Base-by-base conservation (phyloP, 2,113 vertebrate species). In the Pantherophis guttatus region DNA sequence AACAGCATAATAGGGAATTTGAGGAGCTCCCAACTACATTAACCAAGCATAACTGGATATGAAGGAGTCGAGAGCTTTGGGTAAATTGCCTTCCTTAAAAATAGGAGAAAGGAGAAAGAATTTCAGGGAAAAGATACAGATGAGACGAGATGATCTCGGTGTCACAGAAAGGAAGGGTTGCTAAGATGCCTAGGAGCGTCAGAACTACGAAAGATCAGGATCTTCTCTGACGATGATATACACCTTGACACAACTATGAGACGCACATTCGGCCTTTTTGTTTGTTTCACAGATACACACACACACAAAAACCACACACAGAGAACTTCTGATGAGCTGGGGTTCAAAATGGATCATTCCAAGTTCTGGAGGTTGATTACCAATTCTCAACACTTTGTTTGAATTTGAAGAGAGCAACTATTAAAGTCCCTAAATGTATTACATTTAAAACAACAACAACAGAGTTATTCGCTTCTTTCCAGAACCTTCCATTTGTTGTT, bases 1-100 rank as follows among this genome's bases (percentile, higher is more conserved):
- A 95, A 96, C 90, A 95, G 95, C 65, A 94, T 96, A 96, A 97
- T 96, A 96, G 94, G 97, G 95, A 97, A 97, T 97, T 97, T 97
- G 94, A 96, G 95, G 96, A 96, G 96, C 90, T 97, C 97, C 95
- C 96, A 96, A 95, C 94, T 94, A 95, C 96, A 97, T 97, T 97
- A 97, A 94, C 92, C 9, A 95, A 94, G 91, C 62, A 89, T 91
- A 96, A 97, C 96, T 55, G 92, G 95, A 96, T 96, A 96, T 89
- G 96, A 97, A 96, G 95, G 93, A 92, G 88, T 93, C 53, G 91
- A 62, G 7, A 6, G 65, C 95, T 33, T 89, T 17, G 44, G 4
- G 92, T 95, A 97, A 97, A 97, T 97, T 97, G 96, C 54, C 4
- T 4, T 52, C 93, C 94, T 90, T 65, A 90, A 92, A 94, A 5